These are phyloP conservation scores for Zaprionus ghesquierei DNA, from an alignment of 1,140 invertebrate genomes.

Conservation along the genomic window DNA sequence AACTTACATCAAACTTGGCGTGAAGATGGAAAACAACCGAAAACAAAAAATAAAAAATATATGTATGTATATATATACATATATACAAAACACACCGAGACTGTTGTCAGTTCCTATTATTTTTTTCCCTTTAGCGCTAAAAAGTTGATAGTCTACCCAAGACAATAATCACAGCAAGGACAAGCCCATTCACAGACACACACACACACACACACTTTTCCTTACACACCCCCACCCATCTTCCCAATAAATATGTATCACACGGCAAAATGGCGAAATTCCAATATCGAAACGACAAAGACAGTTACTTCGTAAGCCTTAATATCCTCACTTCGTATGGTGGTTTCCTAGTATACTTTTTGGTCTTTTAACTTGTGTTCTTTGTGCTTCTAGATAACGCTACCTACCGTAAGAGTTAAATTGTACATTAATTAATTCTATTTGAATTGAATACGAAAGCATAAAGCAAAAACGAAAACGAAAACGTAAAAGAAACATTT, in stretches of 20 bases:
- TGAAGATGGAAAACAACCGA: not conserved
- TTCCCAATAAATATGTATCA: not conserved
- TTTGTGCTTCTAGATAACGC: conserved; percentile 79
- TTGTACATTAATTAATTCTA: conserved; percentile 79
- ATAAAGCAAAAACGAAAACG: conserved; percentile 13
- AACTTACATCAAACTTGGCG: not conserved
- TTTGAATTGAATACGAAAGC: conserved; percentile 76
- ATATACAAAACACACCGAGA: not conserved
- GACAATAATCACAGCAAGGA: conserved; percentile 34
- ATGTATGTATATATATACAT: no score
- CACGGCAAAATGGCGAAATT: conserved; percentile 49
- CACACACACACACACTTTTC: not conserved
- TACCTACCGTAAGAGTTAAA: conserved; percentile 77
- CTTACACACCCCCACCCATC: not conserved
- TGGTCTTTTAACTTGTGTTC: conserved; percentile 75
- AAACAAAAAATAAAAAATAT: not conserved
- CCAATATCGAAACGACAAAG: conserved; percentile 50
- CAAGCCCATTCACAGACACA: not conserved
- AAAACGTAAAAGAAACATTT: conserved; percentile 32
- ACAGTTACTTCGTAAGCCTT: conserved; percentile 23
- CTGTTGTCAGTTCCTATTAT: conserved; percentile 1
- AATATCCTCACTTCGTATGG: conserved; percentile 31
- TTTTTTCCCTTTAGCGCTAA: not conserved
- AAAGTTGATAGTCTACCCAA: conserved; percentile 5
- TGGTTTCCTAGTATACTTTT: conserved; percentile 69